phyloP scores from a whole-genome alignment of 2,797 vertebrate genomes.

The Tangara arthus region DNA sequence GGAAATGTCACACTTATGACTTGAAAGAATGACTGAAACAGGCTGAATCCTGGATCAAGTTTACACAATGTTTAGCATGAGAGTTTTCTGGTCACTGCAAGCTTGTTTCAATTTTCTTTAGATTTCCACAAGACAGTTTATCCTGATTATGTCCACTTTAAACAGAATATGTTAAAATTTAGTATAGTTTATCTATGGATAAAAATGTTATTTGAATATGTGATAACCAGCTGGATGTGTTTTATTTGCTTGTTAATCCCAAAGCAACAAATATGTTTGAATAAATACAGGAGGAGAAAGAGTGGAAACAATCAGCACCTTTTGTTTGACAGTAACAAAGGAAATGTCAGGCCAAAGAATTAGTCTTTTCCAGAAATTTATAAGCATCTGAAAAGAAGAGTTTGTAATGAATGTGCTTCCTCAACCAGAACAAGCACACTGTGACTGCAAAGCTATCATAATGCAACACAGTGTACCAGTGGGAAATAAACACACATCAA shows the following conservation, averaged over 20 bases:
- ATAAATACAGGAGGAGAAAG: neutral
- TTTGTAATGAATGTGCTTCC: constrained; percentile 56
- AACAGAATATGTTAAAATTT: neutral
- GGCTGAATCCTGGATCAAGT: neutral
- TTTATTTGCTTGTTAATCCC: neutral
- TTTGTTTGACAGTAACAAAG: constrained; percentile 20
- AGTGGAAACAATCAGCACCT: neutral
- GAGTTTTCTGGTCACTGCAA: neutral
- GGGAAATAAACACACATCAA: constrained; percentile 65
- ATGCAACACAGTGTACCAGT: constrained; percentile 9
- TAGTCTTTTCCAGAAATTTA: constrained; percentile 43
- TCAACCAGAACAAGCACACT: constrained; percentile 52
- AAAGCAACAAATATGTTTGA: neutral
- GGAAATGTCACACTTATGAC: rapidly evolving
- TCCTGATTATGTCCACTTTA: neutral
- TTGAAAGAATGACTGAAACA: neutral
- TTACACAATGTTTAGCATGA: neutral
- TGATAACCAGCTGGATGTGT: neutral
- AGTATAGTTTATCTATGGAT: neutral
- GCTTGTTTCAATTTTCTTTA: neutral
- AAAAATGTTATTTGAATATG: neutral
- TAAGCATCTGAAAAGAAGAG: constrained; percentile 32
- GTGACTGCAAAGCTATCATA: constrained; percentile 34
- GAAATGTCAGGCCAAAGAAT: constrained; percentile 24
- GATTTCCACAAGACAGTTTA: neutral